Evolutionary conservation across 2,888 invertebrate genomes (phyloP), one percentile per base, ranked within the genome.

Genomic region (Chalcosyrphus nemorum): DNA sequence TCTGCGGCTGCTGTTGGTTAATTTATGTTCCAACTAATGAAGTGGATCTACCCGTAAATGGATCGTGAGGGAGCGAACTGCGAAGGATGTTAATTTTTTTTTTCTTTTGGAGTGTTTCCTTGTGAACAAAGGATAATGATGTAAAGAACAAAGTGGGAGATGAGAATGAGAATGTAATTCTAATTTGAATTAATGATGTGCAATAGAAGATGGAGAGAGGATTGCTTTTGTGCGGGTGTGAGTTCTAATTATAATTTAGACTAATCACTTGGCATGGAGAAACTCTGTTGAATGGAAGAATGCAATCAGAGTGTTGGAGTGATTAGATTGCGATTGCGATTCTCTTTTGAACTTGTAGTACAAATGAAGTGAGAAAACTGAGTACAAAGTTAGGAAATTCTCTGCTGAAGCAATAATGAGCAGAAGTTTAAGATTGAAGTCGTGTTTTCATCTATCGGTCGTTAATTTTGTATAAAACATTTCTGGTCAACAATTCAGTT

Each of bases 1-100:
- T 74, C 71, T 63, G 63, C 50, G 57, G 35, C 29, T 47, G 19
- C 50, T 59, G 13, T 9, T 70, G 68, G 75, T 50, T 81, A 81
- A 81, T 76, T 81, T 76, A 81, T 76, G 76, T 76, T 65, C 50
- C 56, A 63, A 38, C 76, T 81, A 81, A 81, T 81, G 81, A 65
- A 81, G 70, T 81, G 81, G 50, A 76, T 76, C 70, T 50, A 65
- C 75, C n/a, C 32, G 35, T 38, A 45, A 74, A 74, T 74, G 43
- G 54, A 21, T 45, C 13, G n/a, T 21, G 50, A 29, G n/a, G 45
- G 68, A 19, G 17, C 21, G 21, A 1, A 6, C 32, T 24, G 11
- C n/a, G 17, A 4, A 21, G 27, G 13, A 38, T n/a, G 2, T 38
- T 2, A 1, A 4, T 5, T 13, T 32, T 29, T 13, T 15, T 24